Percentiles rank a stretch among this genome's conserved stretches.
These are phyloP conservation scores for Phyllostomus hastatus DNA, from an alignment of 2,113 vertebrate genomes.

Conservation along the genomic window DNA sequence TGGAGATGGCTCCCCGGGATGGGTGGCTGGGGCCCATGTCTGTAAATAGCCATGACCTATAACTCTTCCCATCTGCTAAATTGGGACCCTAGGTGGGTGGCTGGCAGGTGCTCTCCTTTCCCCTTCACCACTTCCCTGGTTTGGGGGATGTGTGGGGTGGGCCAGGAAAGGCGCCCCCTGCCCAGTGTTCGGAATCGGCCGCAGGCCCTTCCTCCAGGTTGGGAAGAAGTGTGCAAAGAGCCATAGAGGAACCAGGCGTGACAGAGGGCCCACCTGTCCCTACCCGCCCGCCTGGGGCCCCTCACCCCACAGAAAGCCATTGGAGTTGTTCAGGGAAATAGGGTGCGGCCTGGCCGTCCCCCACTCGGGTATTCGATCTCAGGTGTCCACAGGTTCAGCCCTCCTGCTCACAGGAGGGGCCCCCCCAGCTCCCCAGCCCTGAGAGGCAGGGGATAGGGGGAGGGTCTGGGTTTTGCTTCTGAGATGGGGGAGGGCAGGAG, in stretches of 20 bases:
- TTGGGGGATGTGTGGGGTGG: background rate
- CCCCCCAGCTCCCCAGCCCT: background rate
- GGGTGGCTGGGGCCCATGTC: background rate
- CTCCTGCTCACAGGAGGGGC: background rate
- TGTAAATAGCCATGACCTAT: constrained; percentile 63
- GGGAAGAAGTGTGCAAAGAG: constrained; percentile 46
- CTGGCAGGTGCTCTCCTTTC: background rate
- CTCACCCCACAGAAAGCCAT: constrained; percentile 65
- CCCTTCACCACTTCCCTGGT: background rate
- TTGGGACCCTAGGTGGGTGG: background rate
- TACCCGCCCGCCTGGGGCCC: background rate
- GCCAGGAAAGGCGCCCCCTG: background rate
- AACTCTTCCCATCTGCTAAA: background rate
- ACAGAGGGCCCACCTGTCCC: background rate
- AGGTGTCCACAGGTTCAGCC: constrained; percentile 62
- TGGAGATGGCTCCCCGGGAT: background rate
- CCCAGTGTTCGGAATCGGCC: background rate
- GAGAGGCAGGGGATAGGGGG: background rate
- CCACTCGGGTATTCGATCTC: constrained; percentile 70
- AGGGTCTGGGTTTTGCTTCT: background rate
- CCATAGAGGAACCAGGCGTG: constrained; percentile 56
- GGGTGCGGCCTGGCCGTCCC: constrained; percentile 34
- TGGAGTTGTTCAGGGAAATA: constrained; percentile 70
- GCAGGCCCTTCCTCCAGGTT: background rate
- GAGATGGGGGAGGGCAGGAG: background rate